phyloP scores from a whole-genome alignment of 2,113 vertebrate species.

The Hiodon tergisus region DNA sequence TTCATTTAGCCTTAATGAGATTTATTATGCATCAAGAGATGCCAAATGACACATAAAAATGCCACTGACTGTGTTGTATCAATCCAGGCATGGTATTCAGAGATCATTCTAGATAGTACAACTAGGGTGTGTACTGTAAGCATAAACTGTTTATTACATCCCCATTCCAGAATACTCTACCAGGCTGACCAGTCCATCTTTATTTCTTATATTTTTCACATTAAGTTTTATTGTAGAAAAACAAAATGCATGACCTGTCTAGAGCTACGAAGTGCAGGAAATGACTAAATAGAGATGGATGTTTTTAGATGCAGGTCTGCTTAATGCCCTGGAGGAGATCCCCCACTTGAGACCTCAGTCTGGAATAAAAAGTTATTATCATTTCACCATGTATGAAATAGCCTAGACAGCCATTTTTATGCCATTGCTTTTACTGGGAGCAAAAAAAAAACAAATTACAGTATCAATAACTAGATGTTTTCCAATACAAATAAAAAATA shows the following conservation, averaged over 20 bases:
- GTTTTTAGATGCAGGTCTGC: neutral
- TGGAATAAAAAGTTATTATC: constrained; percentile 13
- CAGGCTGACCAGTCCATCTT: neutral
- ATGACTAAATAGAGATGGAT: constrained; percentile 25
- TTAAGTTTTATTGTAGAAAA: constrained; percentile 5
- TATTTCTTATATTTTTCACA: constrained; percentile 4
- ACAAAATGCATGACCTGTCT: constrained; percentile 12
- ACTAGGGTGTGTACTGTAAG: too few relatives aligned
- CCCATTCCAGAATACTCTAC: neutral
- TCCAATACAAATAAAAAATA: neutral
- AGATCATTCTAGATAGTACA: neutral
- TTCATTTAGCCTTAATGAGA: too few relatives aligned
- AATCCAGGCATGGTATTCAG: too few relatives aligned
- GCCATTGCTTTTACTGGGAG: neutral
- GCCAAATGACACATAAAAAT: neutral
- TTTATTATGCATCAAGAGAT: too few relatives aligned
- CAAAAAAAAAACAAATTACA: too few relatives aligned
- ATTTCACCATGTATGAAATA: constrained; percentile 9
- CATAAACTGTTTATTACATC: neutral
- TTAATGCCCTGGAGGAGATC: constrained; percentile 5
- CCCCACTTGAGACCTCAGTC: constrained; percentile 1
- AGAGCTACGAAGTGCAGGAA: constrained; percentile 18
- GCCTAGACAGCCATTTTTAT: neutral
- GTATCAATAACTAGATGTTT: too few relatives aligned
- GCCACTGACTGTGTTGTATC: neutral